Base-by-base conservation (phyloP, 2,113 vertebrate genomes). In the Panthera tigris region DNA sequence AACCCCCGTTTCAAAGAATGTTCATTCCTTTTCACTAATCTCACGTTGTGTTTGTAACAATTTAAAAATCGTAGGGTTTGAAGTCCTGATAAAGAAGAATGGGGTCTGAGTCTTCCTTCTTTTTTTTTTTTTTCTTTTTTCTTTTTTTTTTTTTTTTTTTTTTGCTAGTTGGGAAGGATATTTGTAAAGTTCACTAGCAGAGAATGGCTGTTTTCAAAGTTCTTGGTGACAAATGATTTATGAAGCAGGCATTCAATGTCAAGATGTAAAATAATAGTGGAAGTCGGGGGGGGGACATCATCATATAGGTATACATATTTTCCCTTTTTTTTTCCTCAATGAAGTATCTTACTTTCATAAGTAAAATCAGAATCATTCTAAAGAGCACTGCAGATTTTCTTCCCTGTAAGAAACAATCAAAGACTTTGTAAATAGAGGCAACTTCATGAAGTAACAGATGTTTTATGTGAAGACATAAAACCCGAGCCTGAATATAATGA, bases 401-500 rank as follows among this genome's bases (percentile, higher is more conserved):
- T 96, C 88, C 90, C 94, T 63, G 89, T 57, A 57, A 97, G 80
- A 93, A 95, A 91, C 80, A 94, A 89, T 98, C 97, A 98, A 97
- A 92, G 98, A 97, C 98, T 98, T 96, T 94, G 95, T 93, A 98
- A 98, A 97, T 97, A 97, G 82, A 94, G 71, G 92, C 55, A 93
- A 74, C 39, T 93, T 97, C 97, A 97, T 80, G 97, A 98, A 97
- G 97, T 98, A 97, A 96, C 96, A 98, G 97, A 97, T 94, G 95
- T 89, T 98, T 93, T 94, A 92, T 95, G 94, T 94, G 89, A 97
- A 98, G 95, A 98, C 86, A 96, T 96, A 94, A 97, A 94, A 97
- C 96, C 96, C 73, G 79, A 98, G 95, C 90, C 97, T 97, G 93
- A 92, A 74, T 96, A 85, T 74, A 92, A 92, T 27, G 63, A 95